phyloP scores from a whole-genome alignment of 2,113 vertebrate genomes.

The Aphelocoma coerulescens region DNA sequence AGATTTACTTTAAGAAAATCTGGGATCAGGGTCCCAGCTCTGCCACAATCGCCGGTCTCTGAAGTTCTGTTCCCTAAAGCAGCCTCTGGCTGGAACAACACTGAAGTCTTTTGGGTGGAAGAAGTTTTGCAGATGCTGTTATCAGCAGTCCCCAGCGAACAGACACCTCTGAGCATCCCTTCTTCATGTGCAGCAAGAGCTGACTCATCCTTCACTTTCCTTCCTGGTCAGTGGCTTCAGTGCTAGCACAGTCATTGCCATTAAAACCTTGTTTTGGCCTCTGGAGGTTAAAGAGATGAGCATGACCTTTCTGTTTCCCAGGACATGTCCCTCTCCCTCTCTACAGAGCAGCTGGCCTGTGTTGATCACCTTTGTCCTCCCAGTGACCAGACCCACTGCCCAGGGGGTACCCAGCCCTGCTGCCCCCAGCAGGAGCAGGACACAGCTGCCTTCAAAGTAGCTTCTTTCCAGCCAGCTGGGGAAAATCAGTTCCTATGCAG shows the following conservation, averaged over 20 bases:
- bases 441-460: background rate
- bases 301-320: background rate
- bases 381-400: background rate
- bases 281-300: background rate
- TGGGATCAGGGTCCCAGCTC: background rate
- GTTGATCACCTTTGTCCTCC: background rate
- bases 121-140: background rate
- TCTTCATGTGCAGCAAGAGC: background rate
- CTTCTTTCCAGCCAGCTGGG: background rate
- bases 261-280: background rate
- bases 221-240: background rate
- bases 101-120: background rate
- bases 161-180: background rate
- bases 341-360: background rate
- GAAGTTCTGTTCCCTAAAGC: background rate
- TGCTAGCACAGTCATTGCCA: background rate
- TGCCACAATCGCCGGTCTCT: background rate
- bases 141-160: background rate
- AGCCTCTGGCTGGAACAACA: background rate
- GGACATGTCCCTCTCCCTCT: background rate
- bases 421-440: background rate
- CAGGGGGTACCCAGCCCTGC: background rate
- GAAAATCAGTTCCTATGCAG: background rate
- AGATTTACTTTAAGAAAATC: background rate
- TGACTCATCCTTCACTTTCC: background rate